Base-by-base conservation (phyloP, 2,113 vertebrate species). In the Canis aureus region DNA sequence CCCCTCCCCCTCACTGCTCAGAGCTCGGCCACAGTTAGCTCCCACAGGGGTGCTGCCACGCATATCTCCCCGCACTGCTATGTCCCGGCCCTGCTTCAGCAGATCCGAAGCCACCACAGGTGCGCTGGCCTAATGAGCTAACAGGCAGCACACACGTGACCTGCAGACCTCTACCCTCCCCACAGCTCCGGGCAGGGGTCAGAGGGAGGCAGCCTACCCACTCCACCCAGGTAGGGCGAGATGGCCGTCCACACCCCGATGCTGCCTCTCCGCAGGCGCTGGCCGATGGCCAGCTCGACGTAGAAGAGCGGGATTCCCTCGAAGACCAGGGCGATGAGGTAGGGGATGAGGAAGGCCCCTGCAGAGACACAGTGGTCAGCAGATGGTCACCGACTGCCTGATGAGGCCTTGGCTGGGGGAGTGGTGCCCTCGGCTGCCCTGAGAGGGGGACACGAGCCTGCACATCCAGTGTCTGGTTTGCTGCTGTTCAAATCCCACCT, bases 281-380 rank as follows among this genome's bases (percentile, higher is more conserved):
- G 99, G 59, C 99, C 99, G 0, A 99, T 97, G 4, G 99, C 99
- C 60, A 99, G 97, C 98, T 99, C 99, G 0, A 99, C 98, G 83
- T 99, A 99, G 91, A 99, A 98, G 85, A 99, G 96, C 0, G 99
- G 99, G 71, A 99, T 98, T 55, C 99, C 99, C 98, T 99, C 99
- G 0, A 99, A 99, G 95, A 99, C 95, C 97, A 99, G 98, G 0
- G 99, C 99, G 0, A 99, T 97, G 95, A 99, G 23, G 90, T 99
- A 99, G 0, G 99, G 99, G 84, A 99, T 99, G 96, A 99, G 99
- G 98, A 99, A 99, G 9, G 99, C 99, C 7, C 99, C 99, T 99
- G 97, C 2, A 80, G 32, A 32, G 66, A 64, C 2, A 1, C 0
- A 0, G 9, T 0, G 0, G 17, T 62, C 55, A 25, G 32, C 0